Evolutionary conservation across 2,113 vertebrate genomes (phyloP), one percentile per base, ranked within the genome.

Genomic region (Tetrax tetrax): DNA sequence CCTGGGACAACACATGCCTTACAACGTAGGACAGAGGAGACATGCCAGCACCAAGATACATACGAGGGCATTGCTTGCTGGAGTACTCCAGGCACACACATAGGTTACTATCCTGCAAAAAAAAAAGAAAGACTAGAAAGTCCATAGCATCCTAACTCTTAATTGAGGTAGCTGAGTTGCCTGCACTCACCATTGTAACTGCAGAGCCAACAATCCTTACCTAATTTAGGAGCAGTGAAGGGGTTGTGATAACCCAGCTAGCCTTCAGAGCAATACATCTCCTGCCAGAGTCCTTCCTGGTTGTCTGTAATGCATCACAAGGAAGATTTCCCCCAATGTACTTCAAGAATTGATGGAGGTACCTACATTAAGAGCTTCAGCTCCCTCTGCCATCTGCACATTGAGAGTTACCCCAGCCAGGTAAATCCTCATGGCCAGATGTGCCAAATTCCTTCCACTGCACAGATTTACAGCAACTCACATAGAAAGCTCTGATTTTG

Each of bases 31-130:
- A 37, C 25, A 48, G 57, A 80, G 92, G 4, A 54, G 16, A 54
- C 11, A 53, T 0, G 3, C 14, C 41, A 37, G 12, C 20, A 80
- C 2, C 7, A 68, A 91, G 8, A 25, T 56, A 31, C 23, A 3
- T 0, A 0, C 12, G 38, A 64, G 48, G 23, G 10, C 20, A 71
- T 25, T 15, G 20, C 28, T 79, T 68, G 11, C 38, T 47, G 8
- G 10, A 91, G 18, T 12, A n/a, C 38, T 80, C 7, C 33, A 83
- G 12, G 12, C 17, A 47, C 22, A 31, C 47, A 68, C 5, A 19
- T 0, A 22, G 23, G 4, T 29, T 77, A 65, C 50, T 74, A 35
- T 21, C n/a, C 41, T 74, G 9, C 18, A 81, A 87, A 61, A 70
- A 87, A 61, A 70, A 2, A 0, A 80, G 35, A 35, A 37, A 51